Base-by-base conservation (phyloP, 2,113 vertebrate species). In the Apteryx owenii region DNA sequence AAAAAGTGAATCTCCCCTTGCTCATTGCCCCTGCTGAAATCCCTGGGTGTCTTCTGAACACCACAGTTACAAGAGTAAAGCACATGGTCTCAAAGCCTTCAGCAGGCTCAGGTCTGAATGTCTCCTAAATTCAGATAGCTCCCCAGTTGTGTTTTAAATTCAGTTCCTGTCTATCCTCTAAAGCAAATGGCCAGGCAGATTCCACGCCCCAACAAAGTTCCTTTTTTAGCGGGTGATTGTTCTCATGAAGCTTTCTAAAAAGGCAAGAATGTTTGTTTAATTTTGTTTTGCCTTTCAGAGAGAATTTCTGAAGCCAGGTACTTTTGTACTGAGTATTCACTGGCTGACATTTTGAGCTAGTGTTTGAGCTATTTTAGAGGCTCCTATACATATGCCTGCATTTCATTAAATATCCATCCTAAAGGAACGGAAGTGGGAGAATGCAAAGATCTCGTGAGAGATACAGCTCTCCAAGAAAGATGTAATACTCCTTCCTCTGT, bases 151-250 rank as follows among this genome's bases (percentile, higher is more conserved):
- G 40, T 95, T 92, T 96, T 88, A 81, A 86, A 84, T 90, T 88
- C 69, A 36, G 17, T 76, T 89, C 48, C 42, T 65, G 46, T 75
- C 90, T 83, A 86, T 75, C 56, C 38, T 68, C 51, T 64, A 53
- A 89, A 2, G 25, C 36, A 87, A 95, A 91, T 56, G 94, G 68
- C 89, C 91, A 95, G 88, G 61, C 20, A 84, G 50, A 88, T 84
- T 85, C 79, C n/a, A 44, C 1, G 2, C 50, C 46, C 28, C 17
- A 42, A 46, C 83, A 88, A 82, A 75, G 12, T 71, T 78, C 72
- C 5, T 46, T 46, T 92, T 85, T 75, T 75, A 71, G 31, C 61
- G 22, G 38, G 15, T 60, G 25, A 17, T 78, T 78, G 14, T 33
- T 88, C 82, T 68, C 46, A 36, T 40, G 22, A 75, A 82, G 23